Conservation (phyloP, 2,113 vertebrate species). For the Neotoma lepida region DNA sequence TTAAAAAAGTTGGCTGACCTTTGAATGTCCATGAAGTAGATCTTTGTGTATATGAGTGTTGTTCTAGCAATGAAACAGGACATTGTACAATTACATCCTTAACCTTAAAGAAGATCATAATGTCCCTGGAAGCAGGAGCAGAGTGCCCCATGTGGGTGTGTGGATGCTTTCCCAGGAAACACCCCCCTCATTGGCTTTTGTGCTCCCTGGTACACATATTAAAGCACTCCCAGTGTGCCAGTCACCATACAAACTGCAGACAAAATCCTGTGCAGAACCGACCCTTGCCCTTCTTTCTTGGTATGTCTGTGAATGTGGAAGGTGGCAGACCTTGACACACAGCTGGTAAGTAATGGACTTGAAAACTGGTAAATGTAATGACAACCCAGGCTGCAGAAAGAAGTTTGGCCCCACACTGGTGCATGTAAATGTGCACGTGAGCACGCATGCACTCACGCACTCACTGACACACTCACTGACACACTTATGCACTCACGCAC, state of each 20-base stretch:
- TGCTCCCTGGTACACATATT: neutral
- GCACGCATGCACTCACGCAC: neutral
- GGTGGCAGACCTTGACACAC: neutral
- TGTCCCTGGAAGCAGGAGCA: neutral
- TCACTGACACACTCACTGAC: too few relatives aligned
- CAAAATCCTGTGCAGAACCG: neutral
- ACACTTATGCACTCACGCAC: too few relatives aligned
- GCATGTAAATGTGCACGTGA: neutral
- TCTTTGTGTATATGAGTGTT: neutral
- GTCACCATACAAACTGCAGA: too few relatives aligned
- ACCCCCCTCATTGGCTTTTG: rapidly evolving
- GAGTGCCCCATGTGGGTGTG: too few relatives aligned
- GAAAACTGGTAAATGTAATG: neutral
- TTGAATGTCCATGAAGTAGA: neutral
- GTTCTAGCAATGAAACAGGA: neutral
- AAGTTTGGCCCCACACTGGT: neutral
- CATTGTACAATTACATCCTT: neutral
- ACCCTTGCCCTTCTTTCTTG: too few relatives aligned
- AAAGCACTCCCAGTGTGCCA: neutral
- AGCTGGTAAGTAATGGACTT: neutral
- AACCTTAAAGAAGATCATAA: neutral
- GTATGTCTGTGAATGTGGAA: neutral
- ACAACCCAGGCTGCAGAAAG: neutral
- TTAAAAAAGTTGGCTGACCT: neutral
- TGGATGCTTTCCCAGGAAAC: neutral